Conservation (phyloP, 2,797 vertebrate species). For the Ispidina lecontei region DNA sequence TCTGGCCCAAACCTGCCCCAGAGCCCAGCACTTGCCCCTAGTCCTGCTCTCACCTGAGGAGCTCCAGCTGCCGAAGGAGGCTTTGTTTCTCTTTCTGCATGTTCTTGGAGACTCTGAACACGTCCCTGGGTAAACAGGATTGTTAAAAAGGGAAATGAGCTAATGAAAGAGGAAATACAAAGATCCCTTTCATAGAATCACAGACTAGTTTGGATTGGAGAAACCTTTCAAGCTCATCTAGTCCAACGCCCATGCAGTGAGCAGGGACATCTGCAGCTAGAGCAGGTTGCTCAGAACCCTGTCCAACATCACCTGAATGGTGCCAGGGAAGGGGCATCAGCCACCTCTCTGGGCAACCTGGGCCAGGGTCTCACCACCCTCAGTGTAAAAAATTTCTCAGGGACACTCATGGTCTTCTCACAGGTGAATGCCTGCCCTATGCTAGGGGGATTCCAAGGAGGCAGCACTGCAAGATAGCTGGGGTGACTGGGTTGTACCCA, state of each 20-base stretch:
- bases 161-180: not conserved
- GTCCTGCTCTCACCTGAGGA: constrained; percentile 84
- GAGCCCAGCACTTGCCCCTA: not conserved
- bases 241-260: not conserved
- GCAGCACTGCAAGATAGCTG: not conserved
- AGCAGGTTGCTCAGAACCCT: not conserved
- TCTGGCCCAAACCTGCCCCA: not conserved
- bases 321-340: not conserved
- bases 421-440: not conserved
- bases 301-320: not conserved
- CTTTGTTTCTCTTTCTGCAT: constrained; percentile 97
- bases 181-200: not conserved
- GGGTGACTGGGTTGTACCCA: not conserved
- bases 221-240: not conserved
- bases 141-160: not conserved
- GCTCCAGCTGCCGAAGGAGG: constrained; percentile 90
- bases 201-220: not conserved
- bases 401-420: not conserved
- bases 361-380: not conserved
- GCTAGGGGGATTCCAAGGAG: not conserved
- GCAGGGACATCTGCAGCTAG: not conserved
- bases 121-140: constrained; percentile 77
- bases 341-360: not conserved
- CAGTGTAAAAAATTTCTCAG: not conserved
- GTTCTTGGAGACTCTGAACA: constrained; percentile 90